phyloP scores from a whole-genome alignment of 2,113 vertebrate species.

The Gasterosteus nipponicus region DNA sequence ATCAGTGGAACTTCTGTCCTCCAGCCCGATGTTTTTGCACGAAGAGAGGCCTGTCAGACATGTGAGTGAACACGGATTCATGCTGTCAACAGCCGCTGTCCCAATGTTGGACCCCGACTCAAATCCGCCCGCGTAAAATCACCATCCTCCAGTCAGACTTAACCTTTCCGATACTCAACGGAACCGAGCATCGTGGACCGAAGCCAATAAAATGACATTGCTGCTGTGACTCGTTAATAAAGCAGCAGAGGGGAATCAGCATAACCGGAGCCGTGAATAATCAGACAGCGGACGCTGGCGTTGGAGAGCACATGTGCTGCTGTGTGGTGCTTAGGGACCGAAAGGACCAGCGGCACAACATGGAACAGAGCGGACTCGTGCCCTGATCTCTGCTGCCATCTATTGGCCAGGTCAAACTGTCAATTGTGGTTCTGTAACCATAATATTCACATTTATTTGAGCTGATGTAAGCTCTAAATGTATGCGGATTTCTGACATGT shows the following conservation, averaged over 20 bases:
- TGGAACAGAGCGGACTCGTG: slow-evolving; percentile 22
- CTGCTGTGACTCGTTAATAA: neutral
- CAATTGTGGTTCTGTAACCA: neutral
- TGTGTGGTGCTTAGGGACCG: slow-evolving; percentile 82
- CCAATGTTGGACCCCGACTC: slow-evolving; percentile 2
- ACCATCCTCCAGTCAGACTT: neutral
- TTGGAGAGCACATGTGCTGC: slow-evolving; percentile 47
- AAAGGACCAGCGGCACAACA: slow-evolving; percentile 78
- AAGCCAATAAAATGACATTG: neutral
- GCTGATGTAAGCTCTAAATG: neutral
- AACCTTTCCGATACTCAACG: neutral
- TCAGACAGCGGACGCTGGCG: slow-evolving; percentile 26
- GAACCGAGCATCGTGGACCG: neutral
- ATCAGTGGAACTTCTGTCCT: slow-evolving; percentile 75
- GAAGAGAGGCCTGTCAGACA: slow-evolving; percentile 80
- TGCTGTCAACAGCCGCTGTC: slow-evolving; percentile 28
- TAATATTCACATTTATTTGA: neutral
- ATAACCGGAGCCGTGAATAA: neutral
- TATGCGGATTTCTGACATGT: neutral
- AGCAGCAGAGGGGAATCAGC: neutral
- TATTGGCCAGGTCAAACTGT: slow-evolving; percentile 49
- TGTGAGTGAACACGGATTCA: slow-evolving; percentile 70
- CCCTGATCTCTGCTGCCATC: slow-evolving; percentile 78
- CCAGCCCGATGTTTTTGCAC: slow-evolving; percentile 79
- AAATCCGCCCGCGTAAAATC: slow-evolving; percentile 11